Base-by-base conservation (phyloP, 2,888 invertebrate genomes). In the Rhaphigaster nebulosa region DNA sequence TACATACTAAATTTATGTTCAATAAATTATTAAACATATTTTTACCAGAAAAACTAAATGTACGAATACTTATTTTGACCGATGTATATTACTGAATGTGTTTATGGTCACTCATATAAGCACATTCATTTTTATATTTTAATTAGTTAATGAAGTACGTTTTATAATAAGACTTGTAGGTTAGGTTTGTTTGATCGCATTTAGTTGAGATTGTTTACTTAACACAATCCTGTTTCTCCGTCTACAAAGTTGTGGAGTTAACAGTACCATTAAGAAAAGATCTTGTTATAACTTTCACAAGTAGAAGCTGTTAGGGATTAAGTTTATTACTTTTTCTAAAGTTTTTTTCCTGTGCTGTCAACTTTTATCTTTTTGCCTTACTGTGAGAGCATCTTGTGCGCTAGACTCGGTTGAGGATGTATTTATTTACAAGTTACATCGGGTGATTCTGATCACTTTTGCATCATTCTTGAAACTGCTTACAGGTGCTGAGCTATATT, bases 241-340 rank as follows among this genome's bases (percentile, higher is more conserved):
- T 70, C 70, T 8, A 20, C 15, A 34, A 70, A 70, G 70, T 70
- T 70, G 70, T 38, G 34, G 34, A 38, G 20, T 38, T 70, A 70
- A 70, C 34, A 70, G 70, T 34, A 20, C 34, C 70, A 70, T 70
- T 70, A 70, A 20, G 70, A 38, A 38, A 34, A 38, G 70, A 38
- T 38, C 70, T 76, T 76, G 70, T 76, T 76, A 76, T 76, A 76
- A 76, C 70, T 76, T 76, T 38, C 38, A 38, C 70, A 76, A 76
- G 70, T 76, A 65, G 70, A 38, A 76, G 70, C 70, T 76, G 70
- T 76, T 38, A 38, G 8, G 70, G 20, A 76, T 76, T 76, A 76
- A 38, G 70, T 34, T 76, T 76, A 76, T 76, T 65, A 65, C 65
- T 65, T 65, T 76, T 23, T 38, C 70, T 8, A 38, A 76, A 38